Conservation (phyloP, 1,140 invertebrate genomes). For the Bombus vancouverensis region DNA sequence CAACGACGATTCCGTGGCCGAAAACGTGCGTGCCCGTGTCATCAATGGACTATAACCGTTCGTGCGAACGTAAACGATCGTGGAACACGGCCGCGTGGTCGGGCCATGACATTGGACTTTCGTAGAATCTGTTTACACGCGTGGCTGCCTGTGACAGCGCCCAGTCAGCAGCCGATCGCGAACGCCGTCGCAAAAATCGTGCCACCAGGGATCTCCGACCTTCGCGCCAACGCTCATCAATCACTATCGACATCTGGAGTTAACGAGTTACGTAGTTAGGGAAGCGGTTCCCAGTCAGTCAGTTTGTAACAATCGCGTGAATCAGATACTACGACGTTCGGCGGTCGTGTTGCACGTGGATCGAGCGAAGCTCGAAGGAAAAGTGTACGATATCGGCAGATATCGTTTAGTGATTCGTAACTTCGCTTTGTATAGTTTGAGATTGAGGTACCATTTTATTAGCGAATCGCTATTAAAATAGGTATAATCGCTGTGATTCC, state of each 20-base stretch:
- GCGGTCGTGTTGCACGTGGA: neutral
- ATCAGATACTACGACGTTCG: neutral
- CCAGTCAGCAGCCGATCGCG: neutral
- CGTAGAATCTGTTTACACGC: conserved; percentile 50
- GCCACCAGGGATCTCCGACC: neutral
- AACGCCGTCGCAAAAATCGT: conserved; percentile 18
- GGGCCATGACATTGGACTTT: conserved; percentile 62
- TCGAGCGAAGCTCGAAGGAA: neutral
- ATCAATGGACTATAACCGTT: conserved; percentile 22
- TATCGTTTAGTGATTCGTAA: neutral
- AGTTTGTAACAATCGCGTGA: neutral
- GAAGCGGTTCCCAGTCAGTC: neutral
- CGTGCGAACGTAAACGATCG: conserved; percentile 22
- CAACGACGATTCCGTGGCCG: neutral
- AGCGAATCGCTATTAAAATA: no score
- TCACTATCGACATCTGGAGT: conserved; percentile 10
- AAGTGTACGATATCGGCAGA: neutral
- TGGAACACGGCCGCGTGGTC: conserved; percentile 20
- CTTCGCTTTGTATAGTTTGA: neutral
- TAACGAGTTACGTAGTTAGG: neutral
- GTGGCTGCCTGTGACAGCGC: neutral
- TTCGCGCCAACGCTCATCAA: neutral
- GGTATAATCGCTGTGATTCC: no score
- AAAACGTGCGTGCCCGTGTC: conserved; percentile 18
- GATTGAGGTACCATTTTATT: neutral